A percentile compares a stretch with the other conserved stretches of the same genome.
phyloP scores from a whole-genome alignment of 2,113 vertebrate genomes.

The Gallinago undulata region DNA sequence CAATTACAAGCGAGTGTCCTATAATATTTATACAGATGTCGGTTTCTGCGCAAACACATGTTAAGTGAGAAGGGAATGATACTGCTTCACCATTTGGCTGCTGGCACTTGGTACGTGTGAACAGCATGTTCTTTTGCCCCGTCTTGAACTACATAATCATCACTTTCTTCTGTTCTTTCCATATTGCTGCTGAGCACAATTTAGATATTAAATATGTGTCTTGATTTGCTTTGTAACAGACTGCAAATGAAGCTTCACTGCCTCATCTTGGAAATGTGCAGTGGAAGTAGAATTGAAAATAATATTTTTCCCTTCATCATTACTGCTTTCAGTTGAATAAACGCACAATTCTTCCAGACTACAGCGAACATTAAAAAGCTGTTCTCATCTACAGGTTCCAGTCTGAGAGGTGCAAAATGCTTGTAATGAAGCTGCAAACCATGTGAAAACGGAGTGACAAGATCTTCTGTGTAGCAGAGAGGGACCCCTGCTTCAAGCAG shows the following conservation, averaged over 20 bases:
- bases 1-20: neutral
- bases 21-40: slow-evolving; percentile 4
- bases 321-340: slow-evolving; percentile 74
- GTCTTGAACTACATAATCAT: slow-evolving; percentile 43
- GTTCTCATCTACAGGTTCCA: slow-evolving; percentile 72
- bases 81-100: slow-evolving; percentile 52
- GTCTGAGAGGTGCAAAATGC: slow-evolving; percentile 33
- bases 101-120: slow-evolving; percentile 33
- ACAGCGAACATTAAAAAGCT: slow-evolving; percentile 79
- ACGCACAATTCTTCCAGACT: slow-evolving; percentile 71
- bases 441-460: neutral
- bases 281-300: slow-evolving; percentile 65
- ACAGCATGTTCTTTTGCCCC: slow-evolving; percentile 14
- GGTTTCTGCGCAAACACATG: neutral
- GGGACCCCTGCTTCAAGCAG: neutral
- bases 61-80: slow-evolving; percentile 17
- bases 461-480: neutral
- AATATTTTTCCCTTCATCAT: slow-evolving; percentile 71
- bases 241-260: slow-evolving; percentile 74
- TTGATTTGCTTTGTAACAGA: slow-evolving; percentile 76
- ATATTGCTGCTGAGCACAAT: slow-evolving; percentile 59
- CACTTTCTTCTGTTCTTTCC: slow-evolving; percentile 57
- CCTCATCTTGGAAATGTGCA: slow-evolving; percentile 67
- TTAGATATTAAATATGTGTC: slow-evolving; percentile 67
- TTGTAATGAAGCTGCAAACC: slow-evolving; percentile 33